phyloP scores from a whole-genome alignment of 2,888 invertebrate species.

The Antheraea assamensis region DNA sequence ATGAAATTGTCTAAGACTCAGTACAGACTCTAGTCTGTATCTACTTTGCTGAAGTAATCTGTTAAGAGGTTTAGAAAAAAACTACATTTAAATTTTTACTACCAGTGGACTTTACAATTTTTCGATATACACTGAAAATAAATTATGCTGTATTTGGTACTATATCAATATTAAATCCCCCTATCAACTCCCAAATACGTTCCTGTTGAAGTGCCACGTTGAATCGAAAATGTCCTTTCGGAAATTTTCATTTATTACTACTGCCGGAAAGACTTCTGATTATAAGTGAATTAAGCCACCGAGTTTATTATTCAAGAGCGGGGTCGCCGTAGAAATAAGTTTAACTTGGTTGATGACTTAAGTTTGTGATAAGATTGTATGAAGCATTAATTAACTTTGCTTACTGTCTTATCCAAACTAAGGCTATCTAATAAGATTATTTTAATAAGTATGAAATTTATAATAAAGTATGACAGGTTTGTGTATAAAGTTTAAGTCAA shows the following conservation, averaged over 20 bases:
- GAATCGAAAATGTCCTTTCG: slow-evolving; percentile 38
- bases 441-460: not conserved
- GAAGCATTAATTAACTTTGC: slow-evolving; percentile 6
- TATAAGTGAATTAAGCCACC: slow-evolving; percentile 46
- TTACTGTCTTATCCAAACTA: not conserved
- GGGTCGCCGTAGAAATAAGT: slow-evolving; percentile 24
- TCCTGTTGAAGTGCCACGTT: slow-evolving; percentile 10
- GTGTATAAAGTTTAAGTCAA: no score
- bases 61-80: not conserved
- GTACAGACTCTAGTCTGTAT: not conserved
- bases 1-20: not conserved
- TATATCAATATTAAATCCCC: slow-evolving; percentile 12
- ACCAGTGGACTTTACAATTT: not conserved
- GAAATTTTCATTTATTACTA: slow-evolving; percentile 30
- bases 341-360: slow-evolving; percentile 43
- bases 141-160: not conserved
- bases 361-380: slow-evolving; percentile 32
- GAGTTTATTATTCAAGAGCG: slow-evolving; percentile 48
- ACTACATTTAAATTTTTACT: not conserved
- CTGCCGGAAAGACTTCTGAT: slow-evolving; percentile 38
- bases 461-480: not conserved
- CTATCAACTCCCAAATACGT: slow-evolving; percentile 23
- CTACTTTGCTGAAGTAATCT: not conserved
- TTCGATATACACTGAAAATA: not conserved
- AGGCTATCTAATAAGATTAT: not conserved